Percentiles rank a stretch among this genome's conserved stretches.
phyloP scores from a whole-genome alignment of 2,888 invertebrate species.

The Byasa hedistus region DNA sequence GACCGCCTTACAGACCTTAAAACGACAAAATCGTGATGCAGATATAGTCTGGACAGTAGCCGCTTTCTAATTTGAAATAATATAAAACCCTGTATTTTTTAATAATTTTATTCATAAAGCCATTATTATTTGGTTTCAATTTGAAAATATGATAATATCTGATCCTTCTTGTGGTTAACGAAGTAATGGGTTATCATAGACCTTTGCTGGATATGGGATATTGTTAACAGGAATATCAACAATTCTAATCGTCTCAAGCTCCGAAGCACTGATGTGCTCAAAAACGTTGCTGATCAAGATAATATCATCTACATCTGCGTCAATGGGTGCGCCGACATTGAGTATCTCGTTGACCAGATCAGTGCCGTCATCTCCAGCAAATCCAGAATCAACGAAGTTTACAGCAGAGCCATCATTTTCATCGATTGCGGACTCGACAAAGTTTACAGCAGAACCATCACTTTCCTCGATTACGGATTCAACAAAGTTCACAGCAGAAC shows the following conservation, averaged over 20 bases:
- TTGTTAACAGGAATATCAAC: slow-evolving; percentile 12
- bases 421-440: slow-evolving; percentile 2
- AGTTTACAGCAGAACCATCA: not conserved
- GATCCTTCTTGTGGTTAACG: slow-evolving; percentile 34
- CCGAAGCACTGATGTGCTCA: slow-evolving; percentile 24
- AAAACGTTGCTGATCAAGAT: slow-evolving; percentile 13
- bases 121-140: no score
- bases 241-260: slow-evolving; percentile 27
- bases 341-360: slow-evolving; percentile 6
- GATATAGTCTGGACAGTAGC: no score
- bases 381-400: slow-evolving; percentile 14
- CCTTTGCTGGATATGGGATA: slow-evolving; percentile 31
- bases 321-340: slow-evolving; percentile 13
- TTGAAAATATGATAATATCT: no score
- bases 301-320: slow-evolving; percentile 6
- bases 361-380: not conserved
- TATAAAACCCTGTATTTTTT: no score
- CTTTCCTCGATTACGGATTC: slow-evolving; percentile 9
- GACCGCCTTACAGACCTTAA: no score
- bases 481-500: slow-evolving; percentile 22
- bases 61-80: no score
- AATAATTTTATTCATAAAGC: no score
- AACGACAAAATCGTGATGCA: no score
- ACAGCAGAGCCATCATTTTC: not conserved
- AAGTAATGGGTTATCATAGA: slow-evolving; percentile 39